Evolutionary conservation across 2,888 invertebrate species (phyloP).

Genomic region (Hedya salicella): DNA sequence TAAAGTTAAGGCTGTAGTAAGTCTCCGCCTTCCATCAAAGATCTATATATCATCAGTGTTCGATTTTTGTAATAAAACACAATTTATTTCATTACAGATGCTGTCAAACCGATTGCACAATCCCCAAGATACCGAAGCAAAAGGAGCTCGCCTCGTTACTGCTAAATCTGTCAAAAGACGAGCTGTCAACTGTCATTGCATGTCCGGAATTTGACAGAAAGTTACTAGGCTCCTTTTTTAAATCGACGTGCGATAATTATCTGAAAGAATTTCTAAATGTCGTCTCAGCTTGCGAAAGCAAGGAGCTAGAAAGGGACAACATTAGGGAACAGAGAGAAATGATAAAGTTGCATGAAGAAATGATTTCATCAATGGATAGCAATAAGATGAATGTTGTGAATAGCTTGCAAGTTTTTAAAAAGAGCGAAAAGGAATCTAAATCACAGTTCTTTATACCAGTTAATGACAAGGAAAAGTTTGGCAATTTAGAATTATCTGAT

Average conservation of each 20-base stretch:
- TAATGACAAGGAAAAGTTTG: constrained; percentile 71
- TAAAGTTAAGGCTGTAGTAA: too few relatives aligned
- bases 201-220: constrained; percentile 80
- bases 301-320: constrained; percentile 69
- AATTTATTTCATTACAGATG: constrained; percentile 62
- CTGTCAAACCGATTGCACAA: constrained; percentile 63
- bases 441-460: constrained; percentile 81
- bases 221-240: constrained; percentile 79
- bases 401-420: constrained; percentile 75
- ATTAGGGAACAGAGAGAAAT: constrained; percentile 63
- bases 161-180: constrained; percentile 67
- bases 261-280: constrained; percentile 70
- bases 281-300: constrained; percentile 66
- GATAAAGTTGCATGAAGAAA: constrained; percentile 63
- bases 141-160: constrained; percentile 68
- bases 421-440: constrained; percentile 76
- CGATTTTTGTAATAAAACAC: too few relatives aligned
- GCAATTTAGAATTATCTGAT: constrained; percentile 71
- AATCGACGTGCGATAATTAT: constrained; percentile 79
- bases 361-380: constrained; percentile 73
- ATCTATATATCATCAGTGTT: too few relatives aligned
- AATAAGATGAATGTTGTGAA: constrained; percentile 76
- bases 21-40: too few relatives aligned
- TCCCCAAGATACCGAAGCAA: constrained; percentile 66
- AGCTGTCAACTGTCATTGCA: constrained; percentile 75